Evolutionary conservation across 2,797 vertebrate species (phyloP).

Genomic region (Dryobates pubescens): DNA sequence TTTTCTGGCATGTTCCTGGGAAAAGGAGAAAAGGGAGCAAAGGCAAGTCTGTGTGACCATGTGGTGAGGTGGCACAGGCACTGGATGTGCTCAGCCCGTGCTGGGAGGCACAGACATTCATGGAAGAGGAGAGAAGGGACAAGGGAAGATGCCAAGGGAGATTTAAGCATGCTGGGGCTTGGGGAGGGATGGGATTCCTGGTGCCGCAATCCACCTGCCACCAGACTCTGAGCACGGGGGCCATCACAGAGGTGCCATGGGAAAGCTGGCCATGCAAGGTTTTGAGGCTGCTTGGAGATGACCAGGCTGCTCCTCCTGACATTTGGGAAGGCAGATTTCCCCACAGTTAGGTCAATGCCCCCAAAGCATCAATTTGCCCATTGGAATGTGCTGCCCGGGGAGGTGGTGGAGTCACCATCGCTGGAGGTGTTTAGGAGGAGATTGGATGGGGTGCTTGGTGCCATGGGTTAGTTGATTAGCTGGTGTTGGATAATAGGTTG

Average conservation of each 20-base stretch:
- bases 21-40: not conserved
- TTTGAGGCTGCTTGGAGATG: not conserved
- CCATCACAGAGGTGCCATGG: not conserved
- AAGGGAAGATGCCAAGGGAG: not conserved
- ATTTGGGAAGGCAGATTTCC: not conserved
- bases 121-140: not conserved
- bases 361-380: not conserved
- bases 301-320: not conserved
- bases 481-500: no score
- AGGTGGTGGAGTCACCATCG: no score
- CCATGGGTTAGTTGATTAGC: no score
- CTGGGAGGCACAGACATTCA: not conserved
- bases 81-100: accelerated
- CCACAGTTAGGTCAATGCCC: not conserved
- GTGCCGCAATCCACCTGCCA: not conserved
- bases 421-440: no score
- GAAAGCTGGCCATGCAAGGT: not conserved
- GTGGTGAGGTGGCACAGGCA: not conserved
- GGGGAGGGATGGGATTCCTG: not conserved
- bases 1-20: not conserved
- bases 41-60: accelerated
- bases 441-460: no score
- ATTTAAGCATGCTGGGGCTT: not conserved
- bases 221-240: accelerated
- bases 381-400: no score